Percentiles rank a stretch among this genome's conserved stretches.
Conservation (phyloP, 2,113 vertebrate species). For the Empidonax traillii region DNA sequence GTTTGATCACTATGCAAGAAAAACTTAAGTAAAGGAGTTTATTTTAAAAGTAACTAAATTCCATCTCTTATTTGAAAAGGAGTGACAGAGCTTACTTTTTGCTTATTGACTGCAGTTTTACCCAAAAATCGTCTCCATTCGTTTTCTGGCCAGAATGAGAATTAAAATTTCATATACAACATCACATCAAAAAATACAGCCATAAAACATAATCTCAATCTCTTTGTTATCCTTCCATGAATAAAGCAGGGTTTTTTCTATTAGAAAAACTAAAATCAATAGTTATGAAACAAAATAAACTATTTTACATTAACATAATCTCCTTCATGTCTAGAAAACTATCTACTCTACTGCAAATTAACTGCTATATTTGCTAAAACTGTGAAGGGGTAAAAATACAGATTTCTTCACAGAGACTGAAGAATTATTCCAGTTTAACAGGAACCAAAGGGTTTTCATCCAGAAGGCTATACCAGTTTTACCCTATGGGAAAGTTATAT, state of each 20-base stretch:
- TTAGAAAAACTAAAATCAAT: background rate
- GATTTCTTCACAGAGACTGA: background rate
- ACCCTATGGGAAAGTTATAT: background rate
- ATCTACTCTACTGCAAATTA: background rate
- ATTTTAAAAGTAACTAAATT: constrained; percentile 23
- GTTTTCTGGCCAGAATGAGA: background rate
- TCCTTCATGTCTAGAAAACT: background rate
- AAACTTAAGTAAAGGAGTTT: background rate
- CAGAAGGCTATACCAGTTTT: background rate
- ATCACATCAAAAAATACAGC: background rate
- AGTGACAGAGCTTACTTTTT: background rate
- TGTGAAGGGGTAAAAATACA: rapidly evolving
- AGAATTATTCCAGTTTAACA: background rate
- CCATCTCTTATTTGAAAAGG: background rate
- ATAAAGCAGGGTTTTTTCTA: background rate
- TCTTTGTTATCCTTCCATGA: background rate
- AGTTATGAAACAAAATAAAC: background rate
- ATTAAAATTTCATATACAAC: background rate
- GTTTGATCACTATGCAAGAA: constrained; percentile 6
- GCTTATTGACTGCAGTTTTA: background rate
- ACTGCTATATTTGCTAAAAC: background rate
- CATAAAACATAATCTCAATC: background rate
- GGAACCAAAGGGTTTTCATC: background rate
- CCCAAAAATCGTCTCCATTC: background rate
- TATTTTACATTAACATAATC: background rate